Conservation (phyloP, 2,113 vertebrate genomes). For the Nesoenas mayeri region DNA sequence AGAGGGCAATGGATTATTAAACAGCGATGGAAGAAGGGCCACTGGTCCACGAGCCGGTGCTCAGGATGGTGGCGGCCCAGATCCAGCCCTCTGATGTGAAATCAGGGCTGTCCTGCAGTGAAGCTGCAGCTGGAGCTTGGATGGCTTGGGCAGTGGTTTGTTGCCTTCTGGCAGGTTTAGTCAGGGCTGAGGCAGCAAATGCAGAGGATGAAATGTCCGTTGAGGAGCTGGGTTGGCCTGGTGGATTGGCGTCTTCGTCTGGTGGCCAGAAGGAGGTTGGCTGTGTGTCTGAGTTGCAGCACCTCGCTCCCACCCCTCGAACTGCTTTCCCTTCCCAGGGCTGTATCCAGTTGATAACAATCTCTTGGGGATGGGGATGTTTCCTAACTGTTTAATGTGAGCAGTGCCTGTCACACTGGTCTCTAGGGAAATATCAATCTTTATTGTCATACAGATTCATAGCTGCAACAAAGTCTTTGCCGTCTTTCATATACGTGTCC, state of each 20-base stretch:
- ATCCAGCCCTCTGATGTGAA: background rate
- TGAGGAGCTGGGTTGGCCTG: background rate
- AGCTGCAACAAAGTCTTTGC: background rate
- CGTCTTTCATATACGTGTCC: background rate
- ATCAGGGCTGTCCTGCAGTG: background rate
- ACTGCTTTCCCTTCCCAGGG: background rate
- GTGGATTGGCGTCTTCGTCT: background rate
- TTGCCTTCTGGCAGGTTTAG: background rate
- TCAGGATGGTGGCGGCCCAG: fast-evolving
- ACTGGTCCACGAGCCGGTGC: background rate
- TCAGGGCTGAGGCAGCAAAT: background rate
- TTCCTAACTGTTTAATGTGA: background rate
- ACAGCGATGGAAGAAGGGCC: background rate
- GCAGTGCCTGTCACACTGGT: background rate
- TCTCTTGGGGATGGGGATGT: background rate
- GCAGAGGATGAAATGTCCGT: background rate
- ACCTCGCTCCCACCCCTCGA: background rate
- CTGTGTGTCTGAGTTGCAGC: background rate
- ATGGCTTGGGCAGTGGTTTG: background rate
- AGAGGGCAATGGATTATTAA: background rate
- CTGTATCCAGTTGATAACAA: background rate
- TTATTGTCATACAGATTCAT: background rate
- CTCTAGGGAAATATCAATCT: background rate
- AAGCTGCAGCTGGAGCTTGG: background rate
- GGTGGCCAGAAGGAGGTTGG: background rate